Evolutionary conservation across 2,113 vertebrate species (phyloP), one percentile per base, ranked within the genome.

Genomic region (Labrus mixtus): DNA sequence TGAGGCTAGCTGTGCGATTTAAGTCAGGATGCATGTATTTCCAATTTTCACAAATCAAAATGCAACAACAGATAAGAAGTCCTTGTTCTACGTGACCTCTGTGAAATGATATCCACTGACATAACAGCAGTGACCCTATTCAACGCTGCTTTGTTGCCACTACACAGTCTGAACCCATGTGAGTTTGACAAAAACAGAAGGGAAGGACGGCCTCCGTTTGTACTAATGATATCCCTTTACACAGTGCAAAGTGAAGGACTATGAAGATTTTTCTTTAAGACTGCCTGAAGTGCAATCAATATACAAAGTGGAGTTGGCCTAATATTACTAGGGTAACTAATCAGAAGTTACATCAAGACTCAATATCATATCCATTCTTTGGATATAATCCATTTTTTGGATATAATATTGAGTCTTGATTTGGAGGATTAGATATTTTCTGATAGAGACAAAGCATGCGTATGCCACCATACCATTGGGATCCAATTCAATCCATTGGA

Each of bases 121-220:
- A 65, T n/a, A 55, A 58, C 74, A 67, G 45, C 12, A 43, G 22
- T 55, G 58, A 23, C 13, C 25, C 54, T 71, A n/a, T n/a, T 46
- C 25, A 55, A 25, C 1, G 0, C 61, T 43, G 60, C 48, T 25
- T 17, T 73, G 54, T 39, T 68, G 37, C 41, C 54, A 55, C 20
- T 19, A 73, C 68, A 58, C 59, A 74, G 57, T 36, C 20, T 36
- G 17, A 4, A n/a, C 36, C 58, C 43, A 39, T 9, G 7, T 61
- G 45, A 65, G 50, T 53, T 68, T 36, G 63, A 72, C 60, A 10
- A 65, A 29, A 66, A 76, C 54, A 68, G 22, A 60, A 4, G 9
- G 1, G 17, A 68, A 79, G 72, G 55, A 56, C 66, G 53, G 2
- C 29, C 29, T 33, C 29, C 29, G 4, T 33, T 33, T 29, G 57